Conservation (phyloP, 2,113 vertebrate genomes). For the Pollachius pollachius region DNA sequence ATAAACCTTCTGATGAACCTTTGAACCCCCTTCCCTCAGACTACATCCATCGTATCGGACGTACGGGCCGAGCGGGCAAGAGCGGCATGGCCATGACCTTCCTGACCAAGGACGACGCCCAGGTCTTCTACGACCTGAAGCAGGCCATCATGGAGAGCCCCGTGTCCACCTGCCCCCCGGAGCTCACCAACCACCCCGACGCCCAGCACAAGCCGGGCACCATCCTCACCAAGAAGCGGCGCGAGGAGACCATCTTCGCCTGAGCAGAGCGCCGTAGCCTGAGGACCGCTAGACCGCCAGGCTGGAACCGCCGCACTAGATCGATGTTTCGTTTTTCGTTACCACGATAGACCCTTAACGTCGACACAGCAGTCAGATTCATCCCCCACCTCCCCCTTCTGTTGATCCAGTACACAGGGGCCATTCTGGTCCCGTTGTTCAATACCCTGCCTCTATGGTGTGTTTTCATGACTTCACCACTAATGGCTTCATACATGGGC, state of each 20-base stretch:
- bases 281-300: not conserved
- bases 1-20: not conserved
- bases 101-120: slow-evolving; percentile 96
- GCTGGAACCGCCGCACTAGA: not conserved
- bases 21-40: slow-evolving; percentile 63
- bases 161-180: slow-evolving; percentile 91
- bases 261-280: slow-evolving; percentile 55
- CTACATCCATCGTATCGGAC: slow-evolving; percentile 97
- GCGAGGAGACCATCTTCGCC: slow-evolving; percentile 98
- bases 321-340: not conserved
- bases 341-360: not conserved
- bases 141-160: slow-evolving; percentile 97
- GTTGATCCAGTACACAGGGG: too few species aligned
- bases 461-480: too few species aligned
- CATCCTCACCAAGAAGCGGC: slow-evolving; percentile 97
- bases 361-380: not conserved
- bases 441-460: too few species aligned
- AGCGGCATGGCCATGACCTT: slow-evolving; percentile 95
- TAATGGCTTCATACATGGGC: too few species aligned
- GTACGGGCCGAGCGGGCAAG: slow-evolving; percentile 95
- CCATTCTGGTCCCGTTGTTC: too few species aligned
- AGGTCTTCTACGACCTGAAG: slow-evolving; percentile 96
- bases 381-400: too few species aligned
- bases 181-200: slow-evolving; percentile 94
- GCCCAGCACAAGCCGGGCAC: slow-evolving; percentile 98